phyloP scores from a whole-genome alignment of 2,888 invertebrate species.

The Oxystoma pomonae region DNA sequence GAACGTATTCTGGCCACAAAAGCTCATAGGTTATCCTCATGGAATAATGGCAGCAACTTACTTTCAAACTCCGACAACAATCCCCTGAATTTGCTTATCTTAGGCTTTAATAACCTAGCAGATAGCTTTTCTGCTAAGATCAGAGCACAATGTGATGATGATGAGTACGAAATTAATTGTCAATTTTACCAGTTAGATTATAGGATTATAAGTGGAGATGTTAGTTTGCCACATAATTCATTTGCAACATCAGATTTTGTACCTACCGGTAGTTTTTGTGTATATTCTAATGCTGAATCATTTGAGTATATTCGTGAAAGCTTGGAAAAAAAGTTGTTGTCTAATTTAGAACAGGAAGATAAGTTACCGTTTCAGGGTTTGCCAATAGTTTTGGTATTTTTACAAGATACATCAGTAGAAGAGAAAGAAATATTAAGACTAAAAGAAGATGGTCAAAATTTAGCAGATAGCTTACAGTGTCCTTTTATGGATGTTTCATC shows the following conservation, averaged over 20 bases:
- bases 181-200: slow-evolving; percentile 80
- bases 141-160: slow-evolving; percentile 79
- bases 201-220: slow-evolving; percentile 83
- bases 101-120: slow-evolving; percentile 83
- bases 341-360: slow-evolving; percentile 87
- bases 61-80: slow-evolving; percentile 62
- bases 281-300: slow-evolving; percentile 86
- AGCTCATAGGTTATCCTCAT: slow-evolving; percentile 60
- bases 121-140: slow-evolving; percentile 85
- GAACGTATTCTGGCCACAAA: slow-evolving; percentile 66
- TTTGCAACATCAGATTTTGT: slow-evolving; percentile 81
- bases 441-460: slow-evolving; percentile 83
- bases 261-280: slow-evolving; percentile 87
- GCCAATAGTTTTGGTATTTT: slow-evolving; percentile 87
- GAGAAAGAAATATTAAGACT: slow-evolving; percentile 82
- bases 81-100: slow-evolving; percentile 80
- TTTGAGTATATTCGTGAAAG: slow-evolving; percentile 90
- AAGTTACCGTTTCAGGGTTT: slow-evolving; percentile 79
- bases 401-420: slow-evolving; percentile 77
- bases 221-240: slow-evolving; percentile 72
- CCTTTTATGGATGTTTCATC: slow-evolving; percentile 79
- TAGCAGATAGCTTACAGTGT: slow-evolving; percentile 84
- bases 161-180: slow-evolving; percentile 78
- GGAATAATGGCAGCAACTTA: slow-evolving; percentile 63
- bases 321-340: slow-evolving; percentile 84